A percentile compares a stretch with the other conserved stretches of the same genome.
Evolutionary conservation across 2,797 vertebrate species (phyloP).

Genomic region (Phataginus tricuspis): DNA sequence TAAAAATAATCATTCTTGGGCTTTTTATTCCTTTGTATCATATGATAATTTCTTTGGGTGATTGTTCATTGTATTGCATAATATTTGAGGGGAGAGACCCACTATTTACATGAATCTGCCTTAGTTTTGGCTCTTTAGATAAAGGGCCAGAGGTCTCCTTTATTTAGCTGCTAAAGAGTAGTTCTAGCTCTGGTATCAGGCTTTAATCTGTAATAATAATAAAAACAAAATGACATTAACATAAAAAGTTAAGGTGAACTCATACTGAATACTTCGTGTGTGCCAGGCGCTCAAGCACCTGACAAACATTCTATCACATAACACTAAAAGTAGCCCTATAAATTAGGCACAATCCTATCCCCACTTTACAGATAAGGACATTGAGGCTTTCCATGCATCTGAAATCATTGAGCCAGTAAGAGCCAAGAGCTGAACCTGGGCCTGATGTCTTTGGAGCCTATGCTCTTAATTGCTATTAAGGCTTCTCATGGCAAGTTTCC

Average conservation of each 20-base stretch:
- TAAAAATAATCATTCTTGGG: neutral
- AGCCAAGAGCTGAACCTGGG: neutral
- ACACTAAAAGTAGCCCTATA: neutral
- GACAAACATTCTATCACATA: neutral
- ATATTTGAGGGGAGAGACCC: neutral
- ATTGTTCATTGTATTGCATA: neutral
- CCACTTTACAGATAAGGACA: neutral
- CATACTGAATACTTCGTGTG: neutral
- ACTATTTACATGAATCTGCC: neutral
- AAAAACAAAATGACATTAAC: neutral
- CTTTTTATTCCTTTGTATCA: neutral
- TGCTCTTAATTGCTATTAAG: neutral
- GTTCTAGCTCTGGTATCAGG: neutral
- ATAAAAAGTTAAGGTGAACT: neutral
- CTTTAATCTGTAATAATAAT: neutral
- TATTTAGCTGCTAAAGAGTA: neutral
- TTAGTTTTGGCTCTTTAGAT: neutral
- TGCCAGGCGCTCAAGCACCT: neutral
- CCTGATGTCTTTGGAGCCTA: neutral
- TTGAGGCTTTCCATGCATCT: neutral
- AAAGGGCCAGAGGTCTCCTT: neutral
- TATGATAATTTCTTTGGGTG: neutral
- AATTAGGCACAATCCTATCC: neutral
- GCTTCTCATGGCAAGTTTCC: neutral
- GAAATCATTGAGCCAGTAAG: neutral